Conservation (phyloP, 35 echinoderm and acorn worm genomes). For the Chiridota heheva region DNA sequence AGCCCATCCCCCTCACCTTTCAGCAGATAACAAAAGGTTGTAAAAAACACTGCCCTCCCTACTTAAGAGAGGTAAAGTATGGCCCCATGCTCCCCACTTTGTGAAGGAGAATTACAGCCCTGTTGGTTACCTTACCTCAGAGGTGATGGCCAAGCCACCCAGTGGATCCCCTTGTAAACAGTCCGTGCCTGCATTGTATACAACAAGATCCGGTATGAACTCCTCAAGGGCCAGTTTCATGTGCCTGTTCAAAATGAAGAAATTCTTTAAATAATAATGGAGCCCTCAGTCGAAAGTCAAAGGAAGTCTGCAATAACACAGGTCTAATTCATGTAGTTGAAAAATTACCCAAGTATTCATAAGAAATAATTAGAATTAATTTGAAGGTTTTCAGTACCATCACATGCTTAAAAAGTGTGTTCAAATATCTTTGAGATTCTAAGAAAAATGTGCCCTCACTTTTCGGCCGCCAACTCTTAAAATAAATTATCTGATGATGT, state of each 20-base stretch:
- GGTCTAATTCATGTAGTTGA: not conserved
- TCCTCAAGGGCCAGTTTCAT: constrained; percentile 68
- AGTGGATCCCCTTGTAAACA: constrained; percentile 72
- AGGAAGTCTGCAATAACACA: not conserved
- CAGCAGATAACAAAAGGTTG: no score
- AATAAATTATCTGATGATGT: no score
- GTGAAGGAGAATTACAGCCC: not conserved
- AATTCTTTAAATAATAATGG: not conserved
- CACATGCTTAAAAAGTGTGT: no score
- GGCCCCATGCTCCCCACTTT: not conserved
- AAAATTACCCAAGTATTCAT: no score
- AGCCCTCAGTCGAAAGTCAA: not conserved
- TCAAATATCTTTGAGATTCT: no score
- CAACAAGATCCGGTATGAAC: constrained; percentile 80
- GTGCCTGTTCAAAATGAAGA: constrained; percentile 58
- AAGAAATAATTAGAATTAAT: no score
- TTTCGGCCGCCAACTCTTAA: no score
- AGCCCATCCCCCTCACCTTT: no score
- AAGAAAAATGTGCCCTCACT: no score
- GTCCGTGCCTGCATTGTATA: constrained; percentile 97
- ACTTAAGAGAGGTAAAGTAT: no score
- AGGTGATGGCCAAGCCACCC: constrained; percentile 74
- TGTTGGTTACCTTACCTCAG: constrained; percentile 52
- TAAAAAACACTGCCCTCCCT: no score
- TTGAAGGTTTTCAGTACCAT: no score